phyloP scores from a whole-genome alignment of 2,888 invertebrate genomes.

The Drosophila parthenogenetica region DNA sequence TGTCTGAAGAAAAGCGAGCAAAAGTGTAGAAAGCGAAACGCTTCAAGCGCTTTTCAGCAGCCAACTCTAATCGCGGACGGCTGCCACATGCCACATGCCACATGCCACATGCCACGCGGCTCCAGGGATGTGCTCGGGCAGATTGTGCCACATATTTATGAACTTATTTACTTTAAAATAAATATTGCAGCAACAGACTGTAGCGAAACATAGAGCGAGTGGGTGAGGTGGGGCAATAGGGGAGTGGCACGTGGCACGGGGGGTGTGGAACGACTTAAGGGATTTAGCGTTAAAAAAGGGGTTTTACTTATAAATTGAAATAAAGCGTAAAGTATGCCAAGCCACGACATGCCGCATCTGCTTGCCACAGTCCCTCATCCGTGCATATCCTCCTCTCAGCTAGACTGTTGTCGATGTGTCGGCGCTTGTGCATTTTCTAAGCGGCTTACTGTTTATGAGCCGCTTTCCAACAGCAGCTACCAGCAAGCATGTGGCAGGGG shows the following conservation, averaged over 20 bases:
- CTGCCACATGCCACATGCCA: slow-evolving; percentile 37
- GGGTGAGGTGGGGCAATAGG: neutral
- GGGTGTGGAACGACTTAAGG: slow-evolving; percentile 51
- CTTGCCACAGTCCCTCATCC: neutral
- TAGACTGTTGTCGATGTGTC: slow-evolving; percentile 55
- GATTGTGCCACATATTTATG: slow-evolving; percentile 67
- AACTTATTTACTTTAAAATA: slow-evolving; percentile 79
- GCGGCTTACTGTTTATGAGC: slow-evolving; percentile 78
- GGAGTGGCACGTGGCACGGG: no score
- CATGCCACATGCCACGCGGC: slow-evolving; percentile 36
- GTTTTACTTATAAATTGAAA: slow-evolving; percentile 73
- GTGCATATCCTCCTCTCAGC: neutral
- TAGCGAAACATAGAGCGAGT: neutral
- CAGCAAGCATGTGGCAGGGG: slow-evolving; percentile 18
- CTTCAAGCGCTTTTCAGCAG: slow-evolving; percentile 52
- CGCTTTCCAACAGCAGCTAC: slow-evolving; percentile 64
- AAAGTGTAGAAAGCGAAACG: slow-evolving; percentile 2
- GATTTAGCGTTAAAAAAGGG: slow-evolving; percentile 66
- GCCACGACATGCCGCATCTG: slow-evolving; percentile 30
- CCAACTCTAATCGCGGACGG: slow-evolving; percentile 34
- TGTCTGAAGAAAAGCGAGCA: slow-evolving; percentile 43
- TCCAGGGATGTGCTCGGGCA: slow-evolving; percentile 27
- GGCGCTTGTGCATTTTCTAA: slow-evolving; percentile 64
- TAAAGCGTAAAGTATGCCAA: slow-evolving; percentile 63
- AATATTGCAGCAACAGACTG: slow-evolving; percentile 53